A percentile compares a stretch with the other conserved stretches of the same genome.
Conservation (phyloP, 2,888 invertebrate genomes). For the Himalopsyche anomala region DNA sequence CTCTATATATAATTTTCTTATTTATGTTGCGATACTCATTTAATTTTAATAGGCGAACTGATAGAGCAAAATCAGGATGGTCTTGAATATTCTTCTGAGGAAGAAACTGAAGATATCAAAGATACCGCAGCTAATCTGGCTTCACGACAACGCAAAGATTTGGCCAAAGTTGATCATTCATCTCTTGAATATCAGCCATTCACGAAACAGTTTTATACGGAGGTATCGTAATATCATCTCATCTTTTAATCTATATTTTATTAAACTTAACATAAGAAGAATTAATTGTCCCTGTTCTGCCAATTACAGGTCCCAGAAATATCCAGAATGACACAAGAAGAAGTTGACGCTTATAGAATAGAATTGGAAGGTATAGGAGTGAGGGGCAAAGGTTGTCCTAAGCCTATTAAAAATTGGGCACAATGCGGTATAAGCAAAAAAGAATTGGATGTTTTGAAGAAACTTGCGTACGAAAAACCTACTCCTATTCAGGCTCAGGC, state of each 20-base stretch:
- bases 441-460: conserved; percentile 94
- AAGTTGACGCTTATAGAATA: conserved; percentile 89
- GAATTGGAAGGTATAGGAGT: conserved; percentile 97
- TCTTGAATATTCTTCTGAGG: conserved; percentile 97
- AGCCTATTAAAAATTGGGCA: conserved; percentile 97
- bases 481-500: conserved; percentile 99
- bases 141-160: conserved; percentile 93
- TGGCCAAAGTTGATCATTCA: conserved; percentile 94
- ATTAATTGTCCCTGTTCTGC: background rate
- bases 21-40: background rate
- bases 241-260: background rate
- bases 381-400: conserved; percentile 97
- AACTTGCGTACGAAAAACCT: conserved; percentile 94
- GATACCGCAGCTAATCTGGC: conserved; percentile 92
- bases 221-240: conserved; percentile 76
- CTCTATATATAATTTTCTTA: background rate
- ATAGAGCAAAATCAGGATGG: conserved; percentile 99
- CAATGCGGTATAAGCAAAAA: conserved; percentile 98
- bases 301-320: conserved; percentile 93
- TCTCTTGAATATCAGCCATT: conserved; percentile 92
- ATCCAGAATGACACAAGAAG: conserved; percentile 91
- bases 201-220: conserved; percentile 97
- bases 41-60: conserved; percentile 85
- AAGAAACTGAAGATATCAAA: conserved; percentile 95
- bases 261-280: background rate